phyloP scores from a whole-genome alignment of 92 coral and sea anemone genomes.

The Zoanthus sociatus region DNA sequence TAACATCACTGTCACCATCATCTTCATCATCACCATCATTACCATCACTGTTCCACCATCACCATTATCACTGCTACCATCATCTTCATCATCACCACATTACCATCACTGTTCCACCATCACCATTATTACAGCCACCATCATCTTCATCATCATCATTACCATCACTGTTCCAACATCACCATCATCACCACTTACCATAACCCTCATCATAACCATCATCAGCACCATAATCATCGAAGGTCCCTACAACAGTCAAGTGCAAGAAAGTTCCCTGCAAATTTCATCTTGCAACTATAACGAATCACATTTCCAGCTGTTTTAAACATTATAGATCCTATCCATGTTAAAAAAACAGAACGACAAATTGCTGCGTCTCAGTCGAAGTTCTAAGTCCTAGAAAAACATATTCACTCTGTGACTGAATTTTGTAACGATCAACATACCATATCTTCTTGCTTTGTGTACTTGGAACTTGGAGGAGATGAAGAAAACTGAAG shows the following conservation, averaged over 20 bases:
- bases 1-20: background rate
- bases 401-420: too few relatives aligned
- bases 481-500: slow-evolving; percentile 65
- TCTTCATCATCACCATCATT: background rate
- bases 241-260: too few relatives aligned
- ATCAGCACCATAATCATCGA: too few relatives aligned
- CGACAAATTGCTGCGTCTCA: too few relatives aligned
- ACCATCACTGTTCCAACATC: background rate
- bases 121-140: background rate
- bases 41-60: background rate
- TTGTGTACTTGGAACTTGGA: slow-evolving; percentile 81
- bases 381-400: too few relatives aligned
- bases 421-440: background rate
- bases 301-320: too few relatives aligned
- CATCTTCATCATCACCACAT: background rate
- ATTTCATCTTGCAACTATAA: too few relatives aligned
- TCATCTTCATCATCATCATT: background rate
- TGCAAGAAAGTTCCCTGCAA: too few relatives aligned
- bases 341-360: too few relatives aligned
- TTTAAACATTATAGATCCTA: too few relatives aligned
- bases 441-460: slow-evolving; percentile 83
- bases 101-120: background rate
- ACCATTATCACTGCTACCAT: background rate
- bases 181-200: background rate
- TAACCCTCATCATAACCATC: background rate